Base-by-base conservation (phyloP, 2,797 vertebrate species). In the Hirundo rustica region DNA sequence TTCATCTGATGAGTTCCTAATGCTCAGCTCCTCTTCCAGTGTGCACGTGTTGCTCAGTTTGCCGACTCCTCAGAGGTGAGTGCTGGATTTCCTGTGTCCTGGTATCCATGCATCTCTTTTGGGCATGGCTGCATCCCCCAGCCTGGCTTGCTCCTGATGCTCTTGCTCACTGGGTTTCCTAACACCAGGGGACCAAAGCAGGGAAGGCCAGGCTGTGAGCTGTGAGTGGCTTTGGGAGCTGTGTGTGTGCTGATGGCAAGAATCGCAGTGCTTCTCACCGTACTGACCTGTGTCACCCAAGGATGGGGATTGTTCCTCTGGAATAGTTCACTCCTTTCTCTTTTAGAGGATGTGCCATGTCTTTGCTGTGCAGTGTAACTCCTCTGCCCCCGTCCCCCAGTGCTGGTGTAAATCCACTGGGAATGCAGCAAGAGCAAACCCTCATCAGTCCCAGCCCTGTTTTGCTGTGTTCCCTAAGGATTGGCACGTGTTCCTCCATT, bases 61-160 rank as follows among this genome's bases (percentile, higher is more conserved):
- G 97, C 92, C 95, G 96, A 88, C 97, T 97, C 93, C 79, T 97
- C 84, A 95, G 96, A 98, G 98, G 98, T 98, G 97, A 98, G 98
- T 98, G 89, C 76, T 87, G 88, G 54, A 88, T 94, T 81, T 82
- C 85, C 61, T 57, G 57, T 30, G 15, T 65, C 54, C 89, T 44
- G 19, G 65, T 86, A 62, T 66, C 78, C 79, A 32, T 2, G 58
- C 88, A 34, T 92, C 83, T 85, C 65, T 51, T 57, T 32, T 5
- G 26, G 80, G 89, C 82, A 88, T 77, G 81, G 60, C 89, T 54
- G 38, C 2, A 7, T 76, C 54, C 51, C 50, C 32, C 78, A 89
- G 94, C 80, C 74, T 89, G 88, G 71, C 95, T 96, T 83, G 61
- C 40, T 92, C 68, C 79, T 36, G 29, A 50, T 0, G 15, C 81